Percentiles rank a stretch among this genome's conserved stretches.
Conservation (phyloP, 2,797 vertebrate genomes). For the Steatocranus sp. region DNA sequence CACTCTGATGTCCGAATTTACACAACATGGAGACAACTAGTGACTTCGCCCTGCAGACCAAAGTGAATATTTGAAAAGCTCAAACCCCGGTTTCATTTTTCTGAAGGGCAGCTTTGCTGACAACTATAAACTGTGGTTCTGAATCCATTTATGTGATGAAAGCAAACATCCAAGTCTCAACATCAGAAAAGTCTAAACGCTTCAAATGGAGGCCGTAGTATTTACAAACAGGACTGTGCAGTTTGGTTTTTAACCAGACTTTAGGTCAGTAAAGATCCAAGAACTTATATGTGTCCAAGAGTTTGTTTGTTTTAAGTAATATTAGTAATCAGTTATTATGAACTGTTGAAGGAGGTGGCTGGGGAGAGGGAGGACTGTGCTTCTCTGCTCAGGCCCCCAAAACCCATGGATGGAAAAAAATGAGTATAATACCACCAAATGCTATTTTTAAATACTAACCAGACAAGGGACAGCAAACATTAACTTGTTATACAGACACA, state of each 20-base stretch:
- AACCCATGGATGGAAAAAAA: neutral
- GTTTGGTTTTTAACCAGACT: slow-evolving; percentile 27
- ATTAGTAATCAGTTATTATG: neutral
- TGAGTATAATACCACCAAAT: neutral
- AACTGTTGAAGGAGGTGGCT: neutral
- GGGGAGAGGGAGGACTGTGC: neutral
- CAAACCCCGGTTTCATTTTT: slow-evolving; percentile 21
- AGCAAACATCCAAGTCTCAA: slow-evolving; percentile 25
- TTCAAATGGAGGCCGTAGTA: neutral
- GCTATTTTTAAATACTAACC: neutral
- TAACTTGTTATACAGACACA: neutral
- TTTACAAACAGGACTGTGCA: slow-evolving; percentile 26
- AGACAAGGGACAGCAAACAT: neutral
- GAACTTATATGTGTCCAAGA: neutral
- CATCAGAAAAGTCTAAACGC: slow-evolving; percentile 20
- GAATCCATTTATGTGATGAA: slow-evolving; percentile 22
- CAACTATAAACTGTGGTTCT: slow-evolving; percentile 42
- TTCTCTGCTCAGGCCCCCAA: neutral
- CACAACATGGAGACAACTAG: slow-evolving; percentile 15
- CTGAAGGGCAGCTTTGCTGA: slow-evolving; percentile 33
- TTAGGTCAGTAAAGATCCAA: slow-evolving; percentile 35
- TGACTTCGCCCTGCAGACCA: slow-evolving; percentile 24
- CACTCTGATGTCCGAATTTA: slow-evolving; percentile 13
- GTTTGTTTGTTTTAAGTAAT: neutral
- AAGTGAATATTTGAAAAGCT: slow-evolving; percentile 33